phyloP scores from a whole-genome alignment of 2,113 vertebrate species.

The Catagonus wagneri region DNA sequence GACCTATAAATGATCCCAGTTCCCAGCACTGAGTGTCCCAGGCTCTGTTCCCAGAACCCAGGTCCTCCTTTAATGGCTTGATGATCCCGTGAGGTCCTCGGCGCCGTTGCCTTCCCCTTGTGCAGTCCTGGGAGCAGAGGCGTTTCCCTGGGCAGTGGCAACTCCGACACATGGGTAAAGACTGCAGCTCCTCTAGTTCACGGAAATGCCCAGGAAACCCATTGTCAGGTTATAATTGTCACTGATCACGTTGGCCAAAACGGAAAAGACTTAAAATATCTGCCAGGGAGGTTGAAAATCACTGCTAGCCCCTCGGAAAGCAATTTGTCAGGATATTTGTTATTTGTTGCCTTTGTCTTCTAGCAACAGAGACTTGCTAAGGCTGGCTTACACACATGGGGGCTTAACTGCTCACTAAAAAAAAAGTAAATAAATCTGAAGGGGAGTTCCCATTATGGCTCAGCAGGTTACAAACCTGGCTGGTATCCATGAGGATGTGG shows the following conservation, averaged over 20 bases:
- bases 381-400: accelerated
- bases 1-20: background rate
- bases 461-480: no score
- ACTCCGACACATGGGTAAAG: accelerated
- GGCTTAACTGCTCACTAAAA: background rate
- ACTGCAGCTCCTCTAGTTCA: background rate
- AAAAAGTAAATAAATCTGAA: no score
- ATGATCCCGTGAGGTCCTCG: accelerated
- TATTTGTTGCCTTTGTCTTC: accelerated
- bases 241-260: background rate
- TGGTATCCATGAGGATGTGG: no score
- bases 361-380: accelerated
- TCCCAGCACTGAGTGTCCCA: accelerated
- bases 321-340: accelerated
- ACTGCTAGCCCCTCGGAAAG: background rate
- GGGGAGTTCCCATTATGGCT: no score
- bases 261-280: accelerated
- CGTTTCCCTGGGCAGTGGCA: accelerated
- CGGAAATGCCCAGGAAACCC: background rate
- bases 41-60: accelerated
- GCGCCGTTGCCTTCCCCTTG: accelerated
- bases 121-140: accelerated
- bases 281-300: no score
- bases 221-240: accelerated
- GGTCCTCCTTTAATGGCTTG: accelerated